A percentile compares a stretch with the other conserved stretches of the same genome.
phyloP scores from a whole-genome alignment of 2,888 invertebrate species.

The Neelides folsomi region DNA sequence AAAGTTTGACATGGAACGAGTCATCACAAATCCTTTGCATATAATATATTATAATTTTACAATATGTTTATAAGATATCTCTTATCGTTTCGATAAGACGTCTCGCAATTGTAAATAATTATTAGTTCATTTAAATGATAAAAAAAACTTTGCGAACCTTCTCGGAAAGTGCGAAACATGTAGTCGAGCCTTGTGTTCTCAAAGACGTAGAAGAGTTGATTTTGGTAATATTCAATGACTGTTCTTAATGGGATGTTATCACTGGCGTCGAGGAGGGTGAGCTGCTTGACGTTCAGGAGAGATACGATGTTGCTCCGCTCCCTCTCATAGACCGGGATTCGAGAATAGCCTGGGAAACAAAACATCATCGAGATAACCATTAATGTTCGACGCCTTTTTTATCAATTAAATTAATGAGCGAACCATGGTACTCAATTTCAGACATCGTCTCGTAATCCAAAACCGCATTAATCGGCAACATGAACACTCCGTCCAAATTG shows the following conservation, averaged over 20 bases:
- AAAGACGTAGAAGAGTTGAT: conserved; percentile 88
- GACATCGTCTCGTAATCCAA: conserved; percentile 95
- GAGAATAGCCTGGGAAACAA: conserved; percentile 61
- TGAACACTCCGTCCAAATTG: conserved; percentile 78
- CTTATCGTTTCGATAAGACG: no score
- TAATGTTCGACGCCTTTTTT: neutral
- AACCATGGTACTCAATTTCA: conserved; percentile 85
- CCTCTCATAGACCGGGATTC: conserved; percentile 82
- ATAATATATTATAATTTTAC: no score
- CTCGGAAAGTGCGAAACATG: conserved; percentile 95
- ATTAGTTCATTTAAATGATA: neutral
- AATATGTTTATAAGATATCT: no score
- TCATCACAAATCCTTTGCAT: no score
- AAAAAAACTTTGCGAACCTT: conserved; percentile 47
- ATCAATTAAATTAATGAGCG: neutral
- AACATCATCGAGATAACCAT: neutral
- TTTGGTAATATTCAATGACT: conserved; percentile 91
- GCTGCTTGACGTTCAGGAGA: conserved; percentile 91
- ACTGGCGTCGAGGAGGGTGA: conserved; percentile 96
- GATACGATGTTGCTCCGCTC: conserved; percentile 75
- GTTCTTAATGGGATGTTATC: conserved; percentile 92
- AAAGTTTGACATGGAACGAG: no score
- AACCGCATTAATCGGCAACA: conserved; percentile 76
- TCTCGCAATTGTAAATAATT: no score
- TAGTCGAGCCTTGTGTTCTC: conserved; percentile 89